Evolutionary conservation across 2,888 invertebrate genomes (phyloP), one percentile per base, ranked within the genome.

Genomic region (Epirrhoe tristata): DNA sequence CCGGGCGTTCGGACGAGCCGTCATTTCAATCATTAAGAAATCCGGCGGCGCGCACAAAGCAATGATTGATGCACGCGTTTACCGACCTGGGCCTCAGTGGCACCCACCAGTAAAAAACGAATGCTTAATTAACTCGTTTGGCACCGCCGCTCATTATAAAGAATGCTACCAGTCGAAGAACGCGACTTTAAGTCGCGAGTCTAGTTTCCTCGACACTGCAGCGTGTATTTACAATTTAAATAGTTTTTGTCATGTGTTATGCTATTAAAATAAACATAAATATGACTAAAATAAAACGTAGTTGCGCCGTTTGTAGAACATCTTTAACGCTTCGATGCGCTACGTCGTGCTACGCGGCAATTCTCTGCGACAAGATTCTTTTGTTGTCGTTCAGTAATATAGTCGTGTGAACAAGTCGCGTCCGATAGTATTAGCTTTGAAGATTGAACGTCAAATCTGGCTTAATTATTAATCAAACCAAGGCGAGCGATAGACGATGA

Each of bases 41-140:
- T 63, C 87, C 87, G 92, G 89, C 93, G 93, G 92, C 87, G 81
- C 75, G 71, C 85, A 83, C 92, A 93, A 93, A 92, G 91, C 86
- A 75, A 87, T 93, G 93, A 93, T 93, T 91, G 93, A 93, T 93
- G 93, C 85, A 82, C 85, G 83, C 93, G 93, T 93, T 93, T 93
- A 92, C 92, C 83, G 87, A 86, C 81, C 89, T 83, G 85, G 63
- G 69, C 66, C 67, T 58, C 65, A 64, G 91, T 90, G 90, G 89
- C 92, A 91, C 84, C 81, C 77, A 72, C 78, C 75, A 74, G 85
- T 87, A 90, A 91, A 93, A 93, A 93, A 92, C 85, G 84, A 84
- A 87, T 84, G 86, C 88, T 91, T 93, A 92, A 93, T 93, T 93
- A 93, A 93, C 93, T 93, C 93, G 92, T 93, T 93, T 93, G 93